Evolutionary conservation across 2,113 vertebrate species (phyloP), one percentile per base, ranked within the genome.

Genomic region (Salminus brasiliensis): DNA sequence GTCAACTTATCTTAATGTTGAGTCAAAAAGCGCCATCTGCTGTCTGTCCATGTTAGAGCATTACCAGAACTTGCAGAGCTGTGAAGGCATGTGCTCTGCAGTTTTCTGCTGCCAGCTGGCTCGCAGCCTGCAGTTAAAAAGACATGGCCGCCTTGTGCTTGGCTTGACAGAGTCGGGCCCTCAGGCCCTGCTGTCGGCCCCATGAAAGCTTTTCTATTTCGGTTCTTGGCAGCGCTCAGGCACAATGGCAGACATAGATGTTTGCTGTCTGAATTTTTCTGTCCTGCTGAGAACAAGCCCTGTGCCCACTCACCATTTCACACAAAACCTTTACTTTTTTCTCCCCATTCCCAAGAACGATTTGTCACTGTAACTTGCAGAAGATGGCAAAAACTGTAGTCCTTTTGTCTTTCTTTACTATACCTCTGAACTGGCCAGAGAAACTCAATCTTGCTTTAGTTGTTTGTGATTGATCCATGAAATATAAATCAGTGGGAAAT

Each of bases 21-120:
- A 60, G 23, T 62, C 2, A 29, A 21, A 34, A n/a, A 84, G 66
- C 87, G 80, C 86, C 88, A 81, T 83, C 89, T 88, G 76, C 86
- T 87, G 86, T 68, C 53, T 18, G 18, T 79, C 34, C 25, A 29
- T 74, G 36, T 72, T 81, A 39, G 66, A 85, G 12, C 57, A 57
- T 27, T 69, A 49, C 49, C 65, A 49, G 49, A 53, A 2, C n/a
- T n/a, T 59, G 25, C 71, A 67, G 59, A 15, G 2, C 15, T 36
- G 57, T 52, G 70, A 70, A 78, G 79, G 74, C 74, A 72, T 59
- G 70, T 30, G 30, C 60, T 63, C 74, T 29, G 29, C 21, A 10
- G 25, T 21, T 11, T 27, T 69, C 34, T 5, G 34, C 70, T 67
- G 83, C 83, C 84, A 84, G 70, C 67, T 70, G 71, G 62, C 65